Evolutionary conservation across 2,797 vertebrate genomes (phyloP), one percentile per base, ranked within the genome.

Genomic region (Sciurus vulgaris): DNA sequence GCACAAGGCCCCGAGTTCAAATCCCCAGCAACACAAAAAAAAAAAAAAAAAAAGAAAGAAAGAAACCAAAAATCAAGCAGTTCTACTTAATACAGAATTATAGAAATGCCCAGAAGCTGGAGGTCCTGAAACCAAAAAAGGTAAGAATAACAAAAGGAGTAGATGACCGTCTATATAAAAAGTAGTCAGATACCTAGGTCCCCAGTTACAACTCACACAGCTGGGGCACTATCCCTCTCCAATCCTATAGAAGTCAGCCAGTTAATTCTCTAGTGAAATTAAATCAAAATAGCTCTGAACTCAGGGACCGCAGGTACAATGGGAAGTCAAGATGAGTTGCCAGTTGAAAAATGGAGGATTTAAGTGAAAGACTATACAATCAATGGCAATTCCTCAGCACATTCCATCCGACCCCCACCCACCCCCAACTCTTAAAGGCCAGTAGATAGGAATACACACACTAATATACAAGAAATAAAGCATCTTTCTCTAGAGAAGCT

Each of bases 401-500:
- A 18, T 86, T n/a, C 41, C 54, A 76, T n/a, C 28, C 44, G 24
- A 61, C 17, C 47, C 41, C 15, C 56, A 28, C n/a, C 47, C 26
- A 79, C 5, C 61, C 33, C 24, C n/a, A 78, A 24, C 8, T 47
- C 83, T 70, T 82, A 13, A 92, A 89, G 38, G 38, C 20, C 20
- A 59, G 76, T 59, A 94, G 44, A 86, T n/a, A 92, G 70, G 61
- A 91, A 93, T 59, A 91, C 11, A 63, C 2, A 69, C 17, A 73
- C 41, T 61, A 49, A 44, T 20, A 35, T 12, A 86, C 30, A 91
- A 70, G 56, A 86, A 73, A 86, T 41, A 38, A 54, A 89, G 28
- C 24, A 49, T 44, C 76, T 73, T 54, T 91, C 78, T 95, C 59
- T 79, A 10, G 33, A 93, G 69, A 94, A 93, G 91, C 54, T 59